These are phyloP conservation scores for Caerostris darwini DNA, from an alignment of 1,140 invertebrate species.

Conservation along the genomic window DNA sequence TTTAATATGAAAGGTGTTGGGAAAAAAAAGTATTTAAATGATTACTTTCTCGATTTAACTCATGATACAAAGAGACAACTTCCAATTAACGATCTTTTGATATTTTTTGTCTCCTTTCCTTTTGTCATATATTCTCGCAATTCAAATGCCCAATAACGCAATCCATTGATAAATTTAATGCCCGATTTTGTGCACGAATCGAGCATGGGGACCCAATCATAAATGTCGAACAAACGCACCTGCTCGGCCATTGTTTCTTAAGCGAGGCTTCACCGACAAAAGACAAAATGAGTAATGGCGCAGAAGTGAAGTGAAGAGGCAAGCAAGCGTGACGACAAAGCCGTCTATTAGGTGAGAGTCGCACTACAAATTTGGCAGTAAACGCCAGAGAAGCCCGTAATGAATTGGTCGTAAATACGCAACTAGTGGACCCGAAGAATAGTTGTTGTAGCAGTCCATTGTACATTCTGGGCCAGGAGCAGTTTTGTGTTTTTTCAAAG, in stretches of 20 bases:
- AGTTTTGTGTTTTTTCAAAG: not conserved
- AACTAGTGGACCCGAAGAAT: slow-evolving; percentile 35
- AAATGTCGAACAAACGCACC: slow-evolving; percentile 36
- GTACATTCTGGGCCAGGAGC: slow-evolving; percentile 45
- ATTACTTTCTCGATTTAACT: too few relatives aligned
- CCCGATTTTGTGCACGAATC: slow-evolving; percentile 22
- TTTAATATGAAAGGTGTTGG: too few relatives aligned
- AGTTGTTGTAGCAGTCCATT: slow-evolving; percentile 62
- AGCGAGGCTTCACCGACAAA: slow-evolving; percentile 67
- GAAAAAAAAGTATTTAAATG: too few relatives aligned
- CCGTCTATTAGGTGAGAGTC: slow-evolving; percentile 65
- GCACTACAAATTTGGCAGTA: slow-evolving; percentile 49
- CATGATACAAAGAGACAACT: too few relatives aligned
- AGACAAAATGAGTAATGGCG: not conserved
- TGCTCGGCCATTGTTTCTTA: not conserved
- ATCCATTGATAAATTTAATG: slow-evolving; percentile 56
- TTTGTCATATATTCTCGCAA: not conserved
- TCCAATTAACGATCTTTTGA: too few relatives aligned
- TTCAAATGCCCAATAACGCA: not conserved
- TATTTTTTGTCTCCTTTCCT: not conserved
- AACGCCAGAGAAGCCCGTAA: slow-evolving; percentile 36
- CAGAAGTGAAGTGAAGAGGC: slow-evolving; percentile 42
- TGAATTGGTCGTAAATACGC: slow-evolving; percentile 68
- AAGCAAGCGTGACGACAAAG: slow-evolving; percentile 68
- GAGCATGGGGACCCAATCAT: not conserved